phyloP scores from a whole-genome alignment of 2,888 invertebrate genomes.

The Volucella inflata region DNA sequence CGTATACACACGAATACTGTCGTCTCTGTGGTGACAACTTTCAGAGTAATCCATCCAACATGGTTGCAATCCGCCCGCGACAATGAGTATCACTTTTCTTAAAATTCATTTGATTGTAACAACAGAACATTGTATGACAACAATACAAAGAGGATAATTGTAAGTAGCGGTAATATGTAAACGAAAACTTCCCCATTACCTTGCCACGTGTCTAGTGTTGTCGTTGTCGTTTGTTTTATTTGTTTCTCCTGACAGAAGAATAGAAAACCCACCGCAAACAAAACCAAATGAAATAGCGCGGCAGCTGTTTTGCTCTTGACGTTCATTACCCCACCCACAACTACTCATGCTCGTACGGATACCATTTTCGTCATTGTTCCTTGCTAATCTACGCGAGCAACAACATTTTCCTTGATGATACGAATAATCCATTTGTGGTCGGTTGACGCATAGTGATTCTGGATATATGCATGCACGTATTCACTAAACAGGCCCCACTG shows the following conservation, averaged over 20 bases:
- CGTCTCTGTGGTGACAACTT: slow-evolving; percentile 20
- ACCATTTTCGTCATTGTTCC: slow-evolving; percentile 54
- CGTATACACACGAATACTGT: too few relatives aligned
- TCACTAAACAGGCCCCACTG: neutral
- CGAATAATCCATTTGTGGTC: slow-evolving; percentile 72
- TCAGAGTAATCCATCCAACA: neutral
- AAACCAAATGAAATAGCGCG: slow-evolving; percentile 59
- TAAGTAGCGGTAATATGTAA: slow-evolving; percentile 62
- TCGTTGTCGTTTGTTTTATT: slow-evolving; percentile 9
- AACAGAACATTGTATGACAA: slow-evolving; percentile 21
- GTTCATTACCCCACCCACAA: slow-evolving; percentile 37
- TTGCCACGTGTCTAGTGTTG: slow-evolving; percentile 34
- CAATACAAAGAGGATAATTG: slow-evolving; percentile 57
- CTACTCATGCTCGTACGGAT: neutral
- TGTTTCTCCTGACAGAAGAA: neutral
- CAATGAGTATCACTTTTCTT: slow-evolving; percentile 56
- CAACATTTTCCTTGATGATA: slow-evolving; percentile 60
- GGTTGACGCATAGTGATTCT: slow-evolving; percentile 66
- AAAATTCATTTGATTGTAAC: slow-evolving; percentile 59
- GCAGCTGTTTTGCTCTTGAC: slow-evolving; percentile 64
- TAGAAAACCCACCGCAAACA: slow-evolving; percentile 3
- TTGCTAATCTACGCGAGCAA: slow-evolving; percentile 61
- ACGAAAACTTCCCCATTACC: slow-evolving; percentile 64
- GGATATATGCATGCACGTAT: neutral
- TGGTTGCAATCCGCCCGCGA: slow-evolving; percentile 32